Base-by-base conservation (phyloP, 2,888 invertebrate species). In the Griposia aprilina region DNA sequence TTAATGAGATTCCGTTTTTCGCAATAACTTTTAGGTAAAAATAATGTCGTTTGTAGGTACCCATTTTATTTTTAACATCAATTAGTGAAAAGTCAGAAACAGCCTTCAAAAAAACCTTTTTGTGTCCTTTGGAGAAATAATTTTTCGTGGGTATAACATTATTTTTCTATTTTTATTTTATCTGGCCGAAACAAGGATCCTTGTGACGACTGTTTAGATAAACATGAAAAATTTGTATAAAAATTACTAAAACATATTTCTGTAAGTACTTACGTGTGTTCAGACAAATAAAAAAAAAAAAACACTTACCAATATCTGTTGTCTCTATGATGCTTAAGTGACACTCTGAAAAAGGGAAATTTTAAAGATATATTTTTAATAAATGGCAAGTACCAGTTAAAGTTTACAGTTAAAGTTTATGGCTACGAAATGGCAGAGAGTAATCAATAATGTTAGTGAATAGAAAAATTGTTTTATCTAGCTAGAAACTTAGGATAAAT, bases 341-440 rank as follows among this genome's bases (percentile, higher is more conserved):
- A 41, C 36, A 83, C 11, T 59, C 78, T 82, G 84, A 13, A 62
- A 74, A 83, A 50, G 20, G 4, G 1, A 57, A 57, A 68, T n/a
- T 6, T 17, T 17, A 10, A 50, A 36, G 15, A 52, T 50, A 23
- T 13, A 23, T 20, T 30, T 30, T 30, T 13, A 45, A 20, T 45
- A 67, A 41, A 63, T 36, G 36, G 3, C 8, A n/a, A 41, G 10
- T 17, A 60, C 17, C 17, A n/a, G 57, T 5, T 36, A 36, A 36
- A 36, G 36, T 5, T 36, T 36, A 23, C 52, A 52, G 52, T 52
- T 23, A 8, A 23, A 52, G 3, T 20, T 52, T 52, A 20, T 20
- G 20, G 20, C 8, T 52, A 52, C 8, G 20, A 55, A 55, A 55
- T 55, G 23, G 10, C 23, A 55, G 5, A 23, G 3, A 23, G 23